These are phyloP conservation scores for Catamblyrhynchus diadema DNA, from an alignment of 2,797 vertebrate genomes.

Conservation along the genomic window DNA sequence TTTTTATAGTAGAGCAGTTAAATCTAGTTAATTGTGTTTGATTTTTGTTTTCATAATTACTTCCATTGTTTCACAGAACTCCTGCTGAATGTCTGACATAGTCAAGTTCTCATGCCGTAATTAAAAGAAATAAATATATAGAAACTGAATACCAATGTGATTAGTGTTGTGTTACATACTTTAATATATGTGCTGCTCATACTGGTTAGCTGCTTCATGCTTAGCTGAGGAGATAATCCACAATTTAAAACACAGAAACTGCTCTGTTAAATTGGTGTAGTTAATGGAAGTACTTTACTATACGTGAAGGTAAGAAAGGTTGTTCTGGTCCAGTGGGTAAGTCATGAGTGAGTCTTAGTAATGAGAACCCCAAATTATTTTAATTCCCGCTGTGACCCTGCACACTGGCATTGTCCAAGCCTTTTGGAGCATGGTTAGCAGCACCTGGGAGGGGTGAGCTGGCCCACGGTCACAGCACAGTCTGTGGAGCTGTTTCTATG, in stretches of 20 bases:
- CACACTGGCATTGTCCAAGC: not conserved
- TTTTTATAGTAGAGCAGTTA: slow-evolving; percentile 30
- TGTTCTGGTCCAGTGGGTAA: not conserved
- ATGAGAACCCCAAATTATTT: not conserved
- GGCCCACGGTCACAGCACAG: not conserved
- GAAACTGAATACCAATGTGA: not conserved
- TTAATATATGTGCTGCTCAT: not conserved
- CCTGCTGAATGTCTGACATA: not conserved
- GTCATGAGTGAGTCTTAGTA: not conserved
- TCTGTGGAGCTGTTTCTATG: not conserved
- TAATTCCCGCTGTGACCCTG: not conserved
- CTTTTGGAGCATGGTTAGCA: not conserved
- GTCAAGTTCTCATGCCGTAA: not conserved
- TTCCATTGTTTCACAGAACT: slow-evolving; percentile 34
- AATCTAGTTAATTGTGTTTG: slow-evolving; percentile 49
- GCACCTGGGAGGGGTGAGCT: not conserved
- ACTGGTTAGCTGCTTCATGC: not conserved
- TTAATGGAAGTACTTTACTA: not conserved
- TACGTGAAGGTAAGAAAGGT: not conserved
- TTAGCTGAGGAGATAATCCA: not conserved
- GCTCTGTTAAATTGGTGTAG: not conserved
- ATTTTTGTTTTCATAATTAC: slow-evolving; percentile 57
- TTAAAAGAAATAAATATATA: slow-evolving; percentile 5
- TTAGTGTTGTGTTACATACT: not conserved
- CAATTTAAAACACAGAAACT: not conserved